Percentiles rank a stretch among this genome's conserved stretches.
phyloP scores from a whole-genome alignment of 2,888 invertebrate genomes.

The Limenitis camilla region DNA sequence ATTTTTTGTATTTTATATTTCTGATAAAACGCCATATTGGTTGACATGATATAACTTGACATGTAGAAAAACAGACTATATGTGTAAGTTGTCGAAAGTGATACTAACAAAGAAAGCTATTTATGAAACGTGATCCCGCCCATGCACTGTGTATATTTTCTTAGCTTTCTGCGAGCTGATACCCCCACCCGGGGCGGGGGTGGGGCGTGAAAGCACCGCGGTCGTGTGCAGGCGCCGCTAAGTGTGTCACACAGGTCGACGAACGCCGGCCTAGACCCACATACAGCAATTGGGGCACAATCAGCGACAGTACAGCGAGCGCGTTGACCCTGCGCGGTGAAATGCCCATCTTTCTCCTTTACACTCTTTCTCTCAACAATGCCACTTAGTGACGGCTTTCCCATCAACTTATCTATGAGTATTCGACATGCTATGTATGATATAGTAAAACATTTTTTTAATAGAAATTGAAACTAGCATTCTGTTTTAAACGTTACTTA shows the following conservation, averaged over 20 bases:
- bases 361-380: conserved; percentile 70
- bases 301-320: conserved; percentile 72
- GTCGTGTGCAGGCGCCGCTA: conserved; percentile 60
- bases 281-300: conserved; percentile 72
- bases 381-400: conserved; percentile 53
- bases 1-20: too few relatives aligned
- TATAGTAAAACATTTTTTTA: too few relatives aligned
- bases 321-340: conserved; percentile 71
- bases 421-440: conserved; percentile 19
- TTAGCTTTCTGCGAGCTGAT: conserved; percentile 56
- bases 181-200: conserved; percentile 45
- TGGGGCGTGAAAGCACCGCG: conserved; percentile 68
- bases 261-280: conserved; percentile 76
- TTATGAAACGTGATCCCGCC: conserved; percentile 22
- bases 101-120: conserved; percentile 11
- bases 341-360: conserved; percentile 70
- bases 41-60: neutral
- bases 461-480: too few relatives aligned
- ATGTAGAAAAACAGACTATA: neutral
- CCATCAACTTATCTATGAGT: conserved; percentile 33
- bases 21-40: neutral
- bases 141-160: conserved; percentile 34
- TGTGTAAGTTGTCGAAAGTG: conserved; percentile 3
- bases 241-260: conserved; percentile 72
- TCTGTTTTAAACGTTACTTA: too few relatives aligned